Evolutionary conservation across 2,888 invertebrate genomes (phyloP), one percentile per base, ranked within the genome.

Genomic region (Monoplex corrugatus): DNA sequence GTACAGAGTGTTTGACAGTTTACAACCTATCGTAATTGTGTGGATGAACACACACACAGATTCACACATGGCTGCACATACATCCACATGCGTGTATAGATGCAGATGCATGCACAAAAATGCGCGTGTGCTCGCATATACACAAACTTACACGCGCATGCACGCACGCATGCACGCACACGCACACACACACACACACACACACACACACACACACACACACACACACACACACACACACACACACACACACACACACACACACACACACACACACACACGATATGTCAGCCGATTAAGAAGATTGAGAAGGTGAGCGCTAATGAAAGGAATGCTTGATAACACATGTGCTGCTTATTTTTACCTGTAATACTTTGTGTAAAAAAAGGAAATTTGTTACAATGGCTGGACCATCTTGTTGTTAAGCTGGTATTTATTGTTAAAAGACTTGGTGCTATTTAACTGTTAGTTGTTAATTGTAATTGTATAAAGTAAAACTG

Each of bases 11-110:
- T n/a, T n/a, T n/a, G n/a, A n/a, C n/a, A n/a, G n/a, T n/a, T n/a
- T n/a, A n/a, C n/a, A n/a, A n/a, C n/a, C 10, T n/a, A 35, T 38
- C 82, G 40, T 13, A n/a, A 23, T 13, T 45, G 40, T 43, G 32
- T 45, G 35, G 38, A 45, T n/a, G 32, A 44, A 84, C 84, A 84
- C 84, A 84, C 45, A 84, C 84, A 45, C 84, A 63, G 38, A 35
- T 32, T 35, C 63, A 38, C 86, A 35, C 63, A 63, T 40, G 45
- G 63, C 1, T 13, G 45, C 63, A 38, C 63, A 35, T 35, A 63
- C 35, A 35, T 19, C 57, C 40, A 86, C 38, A 63, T 45, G 57
- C 85, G 57, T 44, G 44, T 44, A 85, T n/a, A 83, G 10, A n/a
- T 45, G 38, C 19, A 38, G 23, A 82, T 23, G 38, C 43, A 82